phyloP scores from a whole-genome alignment of 1,140 invertebrate genomes.

The Trichonephila clavata region DNA sequence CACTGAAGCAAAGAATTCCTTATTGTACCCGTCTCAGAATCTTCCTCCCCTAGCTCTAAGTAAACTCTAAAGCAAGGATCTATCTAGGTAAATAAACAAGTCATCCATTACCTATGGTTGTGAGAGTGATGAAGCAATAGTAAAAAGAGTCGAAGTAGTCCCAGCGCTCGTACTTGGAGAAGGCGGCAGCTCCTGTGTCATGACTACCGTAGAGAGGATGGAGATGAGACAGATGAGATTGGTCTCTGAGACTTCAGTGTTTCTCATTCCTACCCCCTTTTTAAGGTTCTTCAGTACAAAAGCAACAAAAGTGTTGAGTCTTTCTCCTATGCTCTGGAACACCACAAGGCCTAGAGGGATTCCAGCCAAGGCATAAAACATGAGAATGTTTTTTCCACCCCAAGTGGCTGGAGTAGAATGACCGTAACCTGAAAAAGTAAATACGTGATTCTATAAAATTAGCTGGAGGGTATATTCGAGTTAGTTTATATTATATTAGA shows the following conservation, averaged over 20 bases:
- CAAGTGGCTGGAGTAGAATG: slow-evolving; percentile 95
- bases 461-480: no score
- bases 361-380: slow-evolving; percentile 94
- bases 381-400: slow-evolving; percentile 91
- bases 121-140: slow-evolving; percentile 99
- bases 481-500: no score
- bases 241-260: slow-evolving; percentile 86
- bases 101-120: slow-evolving; percentile 88
- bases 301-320: slow-evolving; percentile 97
- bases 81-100: not conserved
- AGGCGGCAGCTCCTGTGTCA: slow-evolving; percentile 96
- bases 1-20: not conserved
- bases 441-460: no score
- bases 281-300: slow-evolving; percentile 93
- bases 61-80: not conserved
- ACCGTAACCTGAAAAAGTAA: slow-evolving; percentile 72
- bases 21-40: not conserved
- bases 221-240: slow-evolving; percentile 98
- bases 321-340: slow-evolving; percentile 99
- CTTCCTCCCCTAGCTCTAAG: not conserved
- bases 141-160: slow-evolving; percentile 98
- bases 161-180: slow-evolving; percentile 97
- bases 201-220: slow-evolving; percentile 96
- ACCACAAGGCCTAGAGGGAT: slow-evolving; percentile 98
- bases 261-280: slow-evolving; percentile 86